Evolutionary conservation across 37 sponge, comb jelly and placozoan genomes (phyloP).

Genomic region (Halichondria panicea): DNA sequence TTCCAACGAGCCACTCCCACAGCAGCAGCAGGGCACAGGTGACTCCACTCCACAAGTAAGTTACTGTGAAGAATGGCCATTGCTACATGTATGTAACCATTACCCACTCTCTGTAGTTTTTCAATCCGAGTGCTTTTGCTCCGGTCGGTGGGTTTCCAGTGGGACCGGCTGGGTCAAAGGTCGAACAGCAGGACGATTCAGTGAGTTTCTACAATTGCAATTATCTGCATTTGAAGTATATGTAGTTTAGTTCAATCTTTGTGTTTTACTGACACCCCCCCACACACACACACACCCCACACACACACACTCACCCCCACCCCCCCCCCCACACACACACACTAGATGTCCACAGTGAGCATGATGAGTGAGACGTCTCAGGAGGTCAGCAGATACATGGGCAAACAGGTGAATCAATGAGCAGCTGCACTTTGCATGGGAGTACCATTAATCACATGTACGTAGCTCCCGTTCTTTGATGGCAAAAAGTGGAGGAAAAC

Average conservation of each 20-base stretch:
- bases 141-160: constrained; percentile 12
- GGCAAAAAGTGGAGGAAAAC: too few species aligned
- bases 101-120: constrained; percentile 44
- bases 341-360: constrained; percentile 44
- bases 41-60: too few species aligned
- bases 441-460: not conserved
- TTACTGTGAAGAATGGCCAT: too few species aligned
- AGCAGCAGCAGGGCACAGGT: too few species aligned
- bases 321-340: not conserved
- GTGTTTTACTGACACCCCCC: not conserved
- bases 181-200: constrained; percentile 43
- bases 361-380: constrained; percentile 42
- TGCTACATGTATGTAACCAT: too few species aligned
- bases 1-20: too few species aligned
- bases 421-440: not conserved
- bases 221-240: not conserved
- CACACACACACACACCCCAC: not conserved
- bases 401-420: constrained; percentile 1
- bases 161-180: too few species aligned
- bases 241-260: not conserved
- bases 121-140: constrained; percentile 59
- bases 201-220: constrained; percentile 8
- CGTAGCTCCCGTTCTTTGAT: too few species aligned
- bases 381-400: constrained; percentile 58
- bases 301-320: not conserved